Evolutionary conservation across 2,797 vertebrate species (phyloP), one percentile per base, ranked within the genome.

Genomic region (Setipinna tenuifilis): DNA sequence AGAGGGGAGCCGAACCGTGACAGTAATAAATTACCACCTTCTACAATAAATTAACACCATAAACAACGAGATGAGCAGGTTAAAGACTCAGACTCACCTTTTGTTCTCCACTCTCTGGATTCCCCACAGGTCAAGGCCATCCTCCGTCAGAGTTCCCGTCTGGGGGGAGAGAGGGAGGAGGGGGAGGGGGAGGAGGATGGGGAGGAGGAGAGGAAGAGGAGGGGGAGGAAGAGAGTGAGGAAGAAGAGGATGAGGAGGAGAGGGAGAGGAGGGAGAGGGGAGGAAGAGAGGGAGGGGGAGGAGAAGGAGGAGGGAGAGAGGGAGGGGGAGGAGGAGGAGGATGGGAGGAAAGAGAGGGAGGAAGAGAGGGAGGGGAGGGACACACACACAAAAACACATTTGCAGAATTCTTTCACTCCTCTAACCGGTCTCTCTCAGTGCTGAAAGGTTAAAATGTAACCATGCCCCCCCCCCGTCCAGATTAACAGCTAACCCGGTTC

Each of bases 81-180:
- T 65, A 23, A 65, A 35, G 68, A 16, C 68, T 14, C 28, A 14
- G 65, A 2, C 86, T 86, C 93, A 99, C 98, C 95, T 82, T 90
- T 95, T 93, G 85, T 95, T 96, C 90, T 98, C 97, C 80, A 95
- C 96, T 91, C 98, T 95, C 12, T 98, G 98, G 88, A 99, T 96
- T 78, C 97, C 97, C 98, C 97, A 99, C 28, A 99, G 93, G 90
- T 99, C 98, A 91, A 99, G 94, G 83, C 98, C 98, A 89, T 99
- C 98, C 93, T 99, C 98, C 48, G 98, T 99, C 81, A 99, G 96
- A 6, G 98, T 99, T 89, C 98, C 98, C 83, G 98, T 99, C 98
- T 99, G 86, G 0, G 31, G 31, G 6, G n/a, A 21, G n/a, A 21
- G 61, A 21, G 7, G 23, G n/a, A 23, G 11, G 62, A 12, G 62